Percentiles rank a stretch among this genome's conserved stretches.
These are phyloP conservation scores for Mechanitis messenoides DNA, from an alignment of 2,888 invertebrate species.

Conservation along the genomic window DNA sequence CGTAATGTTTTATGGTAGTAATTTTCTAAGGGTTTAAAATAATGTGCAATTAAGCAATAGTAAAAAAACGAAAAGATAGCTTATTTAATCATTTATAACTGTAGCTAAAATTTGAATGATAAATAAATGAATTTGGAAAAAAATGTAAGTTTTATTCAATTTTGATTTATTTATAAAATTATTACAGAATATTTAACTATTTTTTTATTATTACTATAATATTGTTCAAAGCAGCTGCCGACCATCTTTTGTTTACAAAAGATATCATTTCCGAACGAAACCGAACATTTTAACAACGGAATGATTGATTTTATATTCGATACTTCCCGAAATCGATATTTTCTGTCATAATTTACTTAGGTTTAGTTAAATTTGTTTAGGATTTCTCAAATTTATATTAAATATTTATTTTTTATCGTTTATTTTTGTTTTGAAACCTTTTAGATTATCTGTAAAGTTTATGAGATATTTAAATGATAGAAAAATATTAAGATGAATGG, in stretches of 20 bases:
- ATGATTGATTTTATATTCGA: conserved; percentile 18
- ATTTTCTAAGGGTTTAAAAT: conserved; percentile 21
- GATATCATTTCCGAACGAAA: conserved; percentile 6
- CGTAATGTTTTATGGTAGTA: conserved; percentile 25
- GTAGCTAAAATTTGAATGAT: too few relatives aligned
- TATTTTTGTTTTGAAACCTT: too few relatives aligned
- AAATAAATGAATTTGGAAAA: too few relatives aligned
- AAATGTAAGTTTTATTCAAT: too few relatives aligned
- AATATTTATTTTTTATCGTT: too few relatives aligned
- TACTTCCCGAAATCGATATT: conserved; percentile 24
- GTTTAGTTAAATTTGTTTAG: conserved; percentile 3
- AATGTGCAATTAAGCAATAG: conserved; percentile 18
- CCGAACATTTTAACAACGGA: conserved; percentile 12
- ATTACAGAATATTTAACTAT: too few relatives aligned
- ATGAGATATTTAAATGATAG: too few relatives aligned
- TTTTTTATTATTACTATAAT: not conserved
- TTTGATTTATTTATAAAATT: too few relatives aligned
- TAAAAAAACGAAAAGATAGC: not conserved
- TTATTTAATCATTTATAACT: too few relatives aligned
- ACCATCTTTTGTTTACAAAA: conserved; percentile 8
- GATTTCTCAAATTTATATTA: not conserved
- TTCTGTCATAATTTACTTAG: conserved; percentile 9
- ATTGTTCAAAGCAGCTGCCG: not conserved
- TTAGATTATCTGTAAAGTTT: too few relatives aligned
- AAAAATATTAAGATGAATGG: too few relatives aligned